Evolutionary conservation across 30 jellyfish, hydroid and myxozoan genomes (phyloP).

Genomic region (Cassiopea xamachana): DNA sequence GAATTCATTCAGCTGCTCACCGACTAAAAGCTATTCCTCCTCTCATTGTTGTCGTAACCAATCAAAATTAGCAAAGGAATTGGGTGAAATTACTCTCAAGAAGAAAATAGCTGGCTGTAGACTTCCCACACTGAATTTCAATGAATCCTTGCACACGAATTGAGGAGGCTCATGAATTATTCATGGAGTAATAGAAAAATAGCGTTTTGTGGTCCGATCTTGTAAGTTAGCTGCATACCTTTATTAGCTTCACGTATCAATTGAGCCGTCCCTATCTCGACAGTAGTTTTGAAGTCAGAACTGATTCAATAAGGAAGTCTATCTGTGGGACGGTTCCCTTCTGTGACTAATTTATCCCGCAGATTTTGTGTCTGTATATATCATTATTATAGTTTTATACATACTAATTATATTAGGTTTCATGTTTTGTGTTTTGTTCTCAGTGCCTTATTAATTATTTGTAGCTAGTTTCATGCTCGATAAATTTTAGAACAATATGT

Average conservation of each 20-base stretch:
- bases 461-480: too few relatives aligned
- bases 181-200: neutral
- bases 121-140: neutral
- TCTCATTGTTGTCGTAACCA: neutral
- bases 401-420: too few relatives aligned
- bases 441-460: too few relatives aligned
- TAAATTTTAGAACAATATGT: too few relatives aligned
- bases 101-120: neutral
- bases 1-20: conserved; percentile 1
- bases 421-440: too few relatives aligned
- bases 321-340: too few relatives aligned
- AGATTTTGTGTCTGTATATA: too few relatives aligned
- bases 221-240: neutral
- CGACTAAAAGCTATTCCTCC: neutral
- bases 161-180: neutral
- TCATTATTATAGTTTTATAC: too few relatives aligned
- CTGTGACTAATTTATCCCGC: too few relatives aligned
- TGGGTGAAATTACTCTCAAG: neutral
- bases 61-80: neutral
- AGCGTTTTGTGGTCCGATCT: neutral
- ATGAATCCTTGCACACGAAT: neutral
- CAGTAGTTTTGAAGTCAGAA: too few relatives aligned
- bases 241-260: neutral
- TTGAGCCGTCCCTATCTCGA: neutral
- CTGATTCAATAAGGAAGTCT: too few relatives aligned